These are phyloP conservation scores for Beris morrisii DNA, from an alignment of 2,888 invertebrate genomes.

Conservation along the genomic window DNA sequence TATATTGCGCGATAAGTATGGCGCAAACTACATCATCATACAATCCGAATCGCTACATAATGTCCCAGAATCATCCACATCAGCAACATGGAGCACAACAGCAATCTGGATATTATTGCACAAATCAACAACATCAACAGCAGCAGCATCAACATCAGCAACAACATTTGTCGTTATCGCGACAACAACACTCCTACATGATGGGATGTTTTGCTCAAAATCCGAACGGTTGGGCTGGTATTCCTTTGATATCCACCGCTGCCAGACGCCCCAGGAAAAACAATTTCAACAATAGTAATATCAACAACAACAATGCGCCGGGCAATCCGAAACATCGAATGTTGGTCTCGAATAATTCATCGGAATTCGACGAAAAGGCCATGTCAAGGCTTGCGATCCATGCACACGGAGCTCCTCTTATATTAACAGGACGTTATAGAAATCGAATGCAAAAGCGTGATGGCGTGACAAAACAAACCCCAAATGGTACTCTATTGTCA, in stretches of 20 bases:
- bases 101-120: conserved; percentile 27
- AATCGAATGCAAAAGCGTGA: conserved; percentile 47
- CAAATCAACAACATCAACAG: conserved; percentile 15
- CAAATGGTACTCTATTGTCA: background rate
- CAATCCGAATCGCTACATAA: conserved; percentile 28
- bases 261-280: conserved; percentile 58
- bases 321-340: conserved; percentile 31
- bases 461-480: conserved; percentile 24
- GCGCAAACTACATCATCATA: conserved; percentile 28
- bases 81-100: conserved; percentile 21
- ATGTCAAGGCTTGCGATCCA: conserved; percentile 78
- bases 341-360: conserved; percentile 34
- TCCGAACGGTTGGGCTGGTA: conserved; percentile 73
- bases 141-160: conserved; percentile 23
- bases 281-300: conserved; percentile 38
- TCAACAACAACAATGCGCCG: conserved; percentile 4
- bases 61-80: conserved; percentile 32
- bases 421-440: conserved; percentile 66
- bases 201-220: conserved; percentile 39
- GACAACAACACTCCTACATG: conserved; percentile 43
- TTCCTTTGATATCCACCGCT: conserved; percentile 79
- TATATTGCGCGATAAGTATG: conserved; percentile 7
- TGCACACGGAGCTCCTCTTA: conserved; percentile 83
- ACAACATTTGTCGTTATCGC: conserved; percentile 20
- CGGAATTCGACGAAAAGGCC: conserved; percentile 43